Percentiles rank a stretch among this genome's conserved stretches.
phyloP scores from a whole-genome alignment of 1,140 invertebrate species.

The Temnothorax nylanderi region DNA sequence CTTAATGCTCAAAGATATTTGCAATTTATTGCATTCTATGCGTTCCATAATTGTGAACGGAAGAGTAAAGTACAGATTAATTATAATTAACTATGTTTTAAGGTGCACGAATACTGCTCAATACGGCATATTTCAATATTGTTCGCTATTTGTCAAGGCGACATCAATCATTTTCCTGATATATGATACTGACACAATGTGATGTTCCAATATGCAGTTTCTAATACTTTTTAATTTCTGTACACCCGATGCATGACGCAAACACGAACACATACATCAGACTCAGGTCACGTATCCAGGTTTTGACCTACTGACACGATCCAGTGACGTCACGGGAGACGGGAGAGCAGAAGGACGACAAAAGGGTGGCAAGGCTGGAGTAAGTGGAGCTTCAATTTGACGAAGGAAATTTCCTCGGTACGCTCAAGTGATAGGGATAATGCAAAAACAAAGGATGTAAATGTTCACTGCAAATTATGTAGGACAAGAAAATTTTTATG shows the following conservation, averaged over 20 bases:
- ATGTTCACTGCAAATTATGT: background rate
- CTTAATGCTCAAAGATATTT: background rate
- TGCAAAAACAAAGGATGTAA: background rate
- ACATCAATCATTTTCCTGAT: background rate
- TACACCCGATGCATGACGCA: conserved; percentile 59
- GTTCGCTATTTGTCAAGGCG: background rate
- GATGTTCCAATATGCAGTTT: background rate
- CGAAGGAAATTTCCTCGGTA: conserved; percentile 5
- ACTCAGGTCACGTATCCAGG: conserved; percentile 74
- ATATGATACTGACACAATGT: background rate
- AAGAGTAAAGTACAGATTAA: background rate
- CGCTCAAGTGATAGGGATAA: conserved; percentile 17
- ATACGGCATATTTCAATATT: background rate
- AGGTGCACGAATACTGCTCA: background rate
- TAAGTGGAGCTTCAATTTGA: conserved; percentile 36
- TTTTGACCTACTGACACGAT: conserved; percentile 80
- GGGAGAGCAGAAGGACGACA: conserved; percentile 67
- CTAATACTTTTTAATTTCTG: conserved; percentile 44
- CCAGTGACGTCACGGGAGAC: conserved; percentile 80
- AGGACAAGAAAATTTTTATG: background rate
- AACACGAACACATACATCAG: conserved; percentile 29
- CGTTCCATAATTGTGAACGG: background rate
- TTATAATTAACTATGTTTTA: background rate
- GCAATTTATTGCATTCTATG: background rate
- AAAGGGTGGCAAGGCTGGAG: conserved; percentile 51